These are phyloP conservation scores for Plecotus auritus DNA, from an alignment of 2,113 vertebrate genomes.

Conservation along the genomic window DNA sequence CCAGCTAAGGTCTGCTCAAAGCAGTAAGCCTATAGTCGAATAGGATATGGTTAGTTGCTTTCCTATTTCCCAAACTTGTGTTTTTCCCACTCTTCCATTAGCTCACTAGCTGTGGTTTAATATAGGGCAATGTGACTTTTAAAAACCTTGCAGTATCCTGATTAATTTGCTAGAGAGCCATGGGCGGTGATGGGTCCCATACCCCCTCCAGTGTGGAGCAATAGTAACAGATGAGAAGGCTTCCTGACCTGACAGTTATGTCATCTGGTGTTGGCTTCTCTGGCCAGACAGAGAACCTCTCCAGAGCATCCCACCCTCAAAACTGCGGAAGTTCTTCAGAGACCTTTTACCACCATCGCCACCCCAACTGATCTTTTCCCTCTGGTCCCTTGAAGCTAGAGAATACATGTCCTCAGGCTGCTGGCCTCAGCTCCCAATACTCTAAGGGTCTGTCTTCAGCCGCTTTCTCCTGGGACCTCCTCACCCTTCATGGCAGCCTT, in stretches of 20 bases:
- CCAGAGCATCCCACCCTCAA: background rate
- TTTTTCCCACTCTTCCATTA: background rate
- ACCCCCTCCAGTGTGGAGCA: background rate
- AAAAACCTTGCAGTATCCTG: background rate
- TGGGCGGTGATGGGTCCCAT: background rate
- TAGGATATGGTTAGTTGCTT: background rate
- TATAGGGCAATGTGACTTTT: background rate
- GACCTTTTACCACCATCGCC: background rate
- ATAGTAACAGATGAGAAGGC: background rate
- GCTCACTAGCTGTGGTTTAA: background rate
- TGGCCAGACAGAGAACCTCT: background rate
- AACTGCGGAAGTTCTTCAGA: background rate
- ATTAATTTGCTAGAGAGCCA: background rate
- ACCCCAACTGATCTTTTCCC: background rate
- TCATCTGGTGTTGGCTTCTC: background rate
- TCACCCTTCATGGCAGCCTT: background rate
- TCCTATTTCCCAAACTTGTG: background rate
- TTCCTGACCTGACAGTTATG: background rate
- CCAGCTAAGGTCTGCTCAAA: background rate
- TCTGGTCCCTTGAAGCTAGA: background rate
- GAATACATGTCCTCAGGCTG: background rate
- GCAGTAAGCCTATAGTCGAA: background rate
- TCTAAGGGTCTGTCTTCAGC: background rate
- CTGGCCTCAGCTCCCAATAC: background rate
- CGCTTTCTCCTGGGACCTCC: background rate